Conservation (phyloP, 2,113 vertebrate species). For the Himantopus leucocephalus region DNA sequence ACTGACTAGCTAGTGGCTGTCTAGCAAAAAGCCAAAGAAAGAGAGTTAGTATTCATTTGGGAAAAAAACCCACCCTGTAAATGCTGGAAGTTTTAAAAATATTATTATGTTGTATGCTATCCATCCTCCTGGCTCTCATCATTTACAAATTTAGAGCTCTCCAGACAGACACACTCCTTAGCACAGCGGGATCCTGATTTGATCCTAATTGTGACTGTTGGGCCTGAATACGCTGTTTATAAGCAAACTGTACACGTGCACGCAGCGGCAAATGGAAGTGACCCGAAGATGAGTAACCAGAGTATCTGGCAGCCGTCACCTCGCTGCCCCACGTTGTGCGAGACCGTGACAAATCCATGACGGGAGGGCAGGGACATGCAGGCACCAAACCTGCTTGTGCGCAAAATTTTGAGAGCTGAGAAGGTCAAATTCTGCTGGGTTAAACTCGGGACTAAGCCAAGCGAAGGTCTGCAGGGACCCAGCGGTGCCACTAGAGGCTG, state of each 20-base stretch:
- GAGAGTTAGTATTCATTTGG: not conserved
- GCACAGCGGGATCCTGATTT: not conserved
- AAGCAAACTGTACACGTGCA: not conserved
- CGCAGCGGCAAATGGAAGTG: accelerated
- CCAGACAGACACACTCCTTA: not conserved
- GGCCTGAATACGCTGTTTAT: not conserved
- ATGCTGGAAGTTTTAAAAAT: not conserved
- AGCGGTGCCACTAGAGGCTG: not conserved
- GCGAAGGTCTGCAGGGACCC: not conserved
- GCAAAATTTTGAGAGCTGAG: not conserved
- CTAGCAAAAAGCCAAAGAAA: not conserved
- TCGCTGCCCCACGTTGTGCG: not conserved
- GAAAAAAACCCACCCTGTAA: accelerated
- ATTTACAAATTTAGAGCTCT: not conserved
- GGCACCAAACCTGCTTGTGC: not conserved
- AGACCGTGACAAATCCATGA: not conserved
- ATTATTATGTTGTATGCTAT: not conserved
- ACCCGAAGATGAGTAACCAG: not conserved
- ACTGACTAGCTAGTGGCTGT: not conserved
- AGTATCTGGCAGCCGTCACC: not conserved
- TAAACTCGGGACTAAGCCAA: not conserved
- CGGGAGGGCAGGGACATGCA: not conserved
- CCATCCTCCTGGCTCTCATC: not conserved
- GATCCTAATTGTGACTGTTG: not conserved
- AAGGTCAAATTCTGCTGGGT: not conserved